Evolutionary conservation across 2,797 vertebrate species (phyloP), one percentile per base, ranked within the genome.

Genomic region (Pygocentrus nattereri): DNA sequence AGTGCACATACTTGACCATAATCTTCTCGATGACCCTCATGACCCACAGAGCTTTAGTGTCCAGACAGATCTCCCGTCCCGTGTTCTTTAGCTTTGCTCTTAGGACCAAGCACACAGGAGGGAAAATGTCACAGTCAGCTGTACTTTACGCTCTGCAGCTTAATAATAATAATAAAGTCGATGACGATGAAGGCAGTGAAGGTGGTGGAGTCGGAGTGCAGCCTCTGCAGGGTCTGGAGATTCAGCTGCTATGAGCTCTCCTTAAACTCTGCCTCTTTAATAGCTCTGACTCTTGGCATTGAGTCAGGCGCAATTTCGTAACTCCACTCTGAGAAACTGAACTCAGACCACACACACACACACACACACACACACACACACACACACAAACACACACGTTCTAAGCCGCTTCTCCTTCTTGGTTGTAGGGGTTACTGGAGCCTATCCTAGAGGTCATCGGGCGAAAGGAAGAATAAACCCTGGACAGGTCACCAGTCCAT

Each of bases 81-180:
- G 34, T 82, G 19, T 0, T 11, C 44, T 88, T 88, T 31, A 88
- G 38, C 10, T 84, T 89, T 23, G 87, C 89, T 74, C 89, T 89
- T 61, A 58, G 50, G 27, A 10, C 23, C 61, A 47, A 38, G 74
- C 0, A 80, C 8, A 77, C 54, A 62, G 2, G 21, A 73, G 30
- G 10, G 25, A 10, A 44, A 44, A 44, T 41, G 10, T 44, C 41
- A 44, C 41, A 61, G 54, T 6, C 16, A 30, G 21, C n/a, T 69
- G n/a, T 15, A 2, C 16, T 18, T 50, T 50, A 19, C 49, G 18
- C 49, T 62, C 23, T 62, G 59, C 41, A 12, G 8, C 8, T 12
- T 8, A 44, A 10, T 44, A 44, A 5, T 44, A 44, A 5, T 44
- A 44, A 5, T 44, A 44, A 5, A 41, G 11, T 5, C 59, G n/a